Base-by-base conservation (phyloP, 1,140 invertebrate species). In the Varroa destructor region DNA sequence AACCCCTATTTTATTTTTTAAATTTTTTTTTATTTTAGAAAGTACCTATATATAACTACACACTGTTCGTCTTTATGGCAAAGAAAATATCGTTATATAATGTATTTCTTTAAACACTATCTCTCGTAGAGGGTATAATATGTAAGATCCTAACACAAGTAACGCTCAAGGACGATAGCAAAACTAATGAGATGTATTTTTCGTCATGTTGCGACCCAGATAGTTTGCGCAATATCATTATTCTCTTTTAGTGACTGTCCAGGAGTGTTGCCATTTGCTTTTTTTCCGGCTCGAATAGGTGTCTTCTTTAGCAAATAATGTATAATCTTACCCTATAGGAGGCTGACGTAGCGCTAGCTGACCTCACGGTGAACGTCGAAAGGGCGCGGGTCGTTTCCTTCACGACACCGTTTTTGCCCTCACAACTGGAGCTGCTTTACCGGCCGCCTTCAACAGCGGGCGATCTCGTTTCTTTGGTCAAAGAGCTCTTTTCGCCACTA, bases 301-400 rank as follows among this genome's bases (percentile, higher is more conserved):
- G 46, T 5, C 46, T 51, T 51, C 25, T 25, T 14, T 67, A 0
- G 0, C 40, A 10, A 51, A 55, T 12, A 71, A 40, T 58, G 1
- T 54, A 0, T 64, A 8, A 42, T 6, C 14, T 72, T 12, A 67
- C 2, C 0, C 70, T 75, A 25, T 73, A 82, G 75, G 78, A 82
- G 73, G 81, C 81, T 42, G 81, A 82, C 75, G 71, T 82, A 2
- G 81, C 81, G 2, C 76, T 81, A 5, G 79, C 77, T 40, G 81
- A 81, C 40, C 74, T 82, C 6, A 82, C 81, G 0, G 81, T 82
- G 46, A 82, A 79, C 8, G 80, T 80, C 72, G 76, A 78, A 36
- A 74, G 81, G n/a, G 79, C 79, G 46, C 74, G 76, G 61, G 81
- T 78, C n/a, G 78, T 81, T 10, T 81, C 82, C 72, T 81, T 82